These are phyloP conservation scores for Drosophila rellima DNA, from an alignment of 2,888 invertebrate genomes.

Conservation along the genomic window DNA sequence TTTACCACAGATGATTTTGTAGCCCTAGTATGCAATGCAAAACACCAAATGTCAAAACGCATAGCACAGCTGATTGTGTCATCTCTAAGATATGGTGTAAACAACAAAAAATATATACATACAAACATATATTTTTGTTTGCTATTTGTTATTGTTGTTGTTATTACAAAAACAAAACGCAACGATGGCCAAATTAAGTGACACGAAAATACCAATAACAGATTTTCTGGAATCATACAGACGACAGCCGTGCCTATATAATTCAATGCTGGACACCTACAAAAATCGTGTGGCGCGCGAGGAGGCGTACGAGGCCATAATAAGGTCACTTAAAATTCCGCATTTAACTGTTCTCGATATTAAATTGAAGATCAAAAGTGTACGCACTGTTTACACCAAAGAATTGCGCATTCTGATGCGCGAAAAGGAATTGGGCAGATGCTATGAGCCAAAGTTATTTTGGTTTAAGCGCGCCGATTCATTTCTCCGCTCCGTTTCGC, in stretches of 20 bases:
- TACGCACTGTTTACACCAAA: slow-evolving; percentile 84
- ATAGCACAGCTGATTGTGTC: slow-evolving; percentile 29
- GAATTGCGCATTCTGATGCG: slow-evolving; percentile 79
- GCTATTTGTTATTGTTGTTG: slow-evolving; percentile 26
- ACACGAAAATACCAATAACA: slow-evolving; percentile 77
- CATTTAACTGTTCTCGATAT: slow-evolving; percentile 79
- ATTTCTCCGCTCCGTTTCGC: slow-evolving; percentile 78
- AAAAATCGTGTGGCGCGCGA: slow-evolving; percentile 80
- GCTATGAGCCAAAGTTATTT: slow-evolving; percentile 79
- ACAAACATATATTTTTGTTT: slow-evolving; percentile 31
- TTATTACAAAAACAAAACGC: slow-evolving; percentile 7
- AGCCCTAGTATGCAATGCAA: background rate
- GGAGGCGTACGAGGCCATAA: slow-evolving; percentile 77
- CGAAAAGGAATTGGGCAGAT: slow-evolving; percentile 61
- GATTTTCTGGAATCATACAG: slow-evolving; percentile 82
- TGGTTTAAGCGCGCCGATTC: slow-evolving; percentile 82
- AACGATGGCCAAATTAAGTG: slow-evolving; percentile 74
- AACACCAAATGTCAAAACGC: background rate
- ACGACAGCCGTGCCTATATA: slow-evolving; percentile 82
- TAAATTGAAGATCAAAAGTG: slow-evolving; percentile 84
- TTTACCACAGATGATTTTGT: background rate
- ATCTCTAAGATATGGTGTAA: slow-evolving; percentile 42
- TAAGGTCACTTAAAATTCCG: slow-evolving; percentile 76
- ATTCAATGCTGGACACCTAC: slow-evolving; percentile 77
- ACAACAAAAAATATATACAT: slow-evolving; percentile 26